Evolutionary conservation across 2,888 invertebrate species (phyloP).

Genomic region (Conus canariensis): DNA sequence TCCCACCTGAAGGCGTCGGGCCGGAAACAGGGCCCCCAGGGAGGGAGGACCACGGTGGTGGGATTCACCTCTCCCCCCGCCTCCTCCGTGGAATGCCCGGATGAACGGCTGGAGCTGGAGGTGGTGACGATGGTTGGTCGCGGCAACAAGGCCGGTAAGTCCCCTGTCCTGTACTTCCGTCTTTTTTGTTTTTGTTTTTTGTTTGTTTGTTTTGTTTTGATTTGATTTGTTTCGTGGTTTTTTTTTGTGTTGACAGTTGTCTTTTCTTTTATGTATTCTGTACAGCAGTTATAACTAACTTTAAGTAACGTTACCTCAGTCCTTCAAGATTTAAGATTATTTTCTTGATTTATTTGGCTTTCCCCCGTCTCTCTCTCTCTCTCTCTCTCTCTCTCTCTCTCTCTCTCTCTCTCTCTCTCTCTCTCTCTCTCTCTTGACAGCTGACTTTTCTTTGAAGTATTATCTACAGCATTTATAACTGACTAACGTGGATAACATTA

Average conservation of each 20-base stretch:
- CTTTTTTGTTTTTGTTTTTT: neutral
- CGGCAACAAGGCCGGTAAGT: constrained; percentile 1
- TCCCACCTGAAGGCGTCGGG: constrained; percentile 50
- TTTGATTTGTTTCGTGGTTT: neutral
- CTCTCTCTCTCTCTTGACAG: neutral
- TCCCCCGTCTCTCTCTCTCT: constrained; percentile 34
- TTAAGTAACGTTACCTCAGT: neutral
- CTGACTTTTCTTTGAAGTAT: neutral
- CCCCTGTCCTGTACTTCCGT: neutral
- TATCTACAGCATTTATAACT: too few relatives aligned
- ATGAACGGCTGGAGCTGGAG: constrained; percentile 23
- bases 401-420: neutral
- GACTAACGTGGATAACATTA: too few relatives aligned
- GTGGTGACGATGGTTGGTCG: constrained; percentile 41
- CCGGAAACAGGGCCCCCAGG: constrained; percentile 20
- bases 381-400: constrained; percentile 39
- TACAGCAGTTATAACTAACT: neutral
- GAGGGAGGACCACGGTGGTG: neutral
- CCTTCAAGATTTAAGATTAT: too few relatives aligned
- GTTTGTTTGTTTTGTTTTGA: neutral
- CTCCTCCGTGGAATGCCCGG: neutral
- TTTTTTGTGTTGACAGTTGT: neutral
- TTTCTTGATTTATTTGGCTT: neutral
- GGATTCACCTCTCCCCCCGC: neutral
- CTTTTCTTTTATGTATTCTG: neutral